Evolutionary conservation across 35 echinoderm and acorn worm species (phyloP).

Genomic region (Ophioderma brevispina): DNA sequence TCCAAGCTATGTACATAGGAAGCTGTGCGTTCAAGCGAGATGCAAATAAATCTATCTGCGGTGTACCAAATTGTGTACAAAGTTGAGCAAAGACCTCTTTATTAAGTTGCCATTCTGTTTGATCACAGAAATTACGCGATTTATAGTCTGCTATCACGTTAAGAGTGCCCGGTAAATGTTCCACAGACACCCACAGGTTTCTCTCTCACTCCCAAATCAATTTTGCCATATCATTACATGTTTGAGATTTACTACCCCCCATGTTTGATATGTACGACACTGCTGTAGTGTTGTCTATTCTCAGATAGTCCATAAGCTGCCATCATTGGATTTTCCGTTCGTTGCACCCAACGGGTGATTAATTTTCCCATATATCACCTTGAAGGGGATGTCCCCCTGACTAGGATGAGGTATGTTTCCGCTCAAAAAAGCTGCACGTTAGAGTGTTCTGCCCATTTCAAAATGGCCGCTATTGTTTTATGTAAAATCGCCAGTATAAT

Average conservation of each 20-base stretch:
- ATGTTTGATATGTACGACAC: constrained; percentile 43
- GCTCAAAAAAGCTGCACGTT: too few relatives aligned
- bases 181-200: constrained; percentile 25
- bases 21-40: constrained; percentile 15
- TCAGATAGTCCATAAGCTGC: too few relatives aligned
- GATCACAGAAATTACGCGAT: constrained; percentile 32
- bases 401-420: too few relatives aligned
- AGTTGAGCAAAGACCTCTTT: constrained; percentile 2
- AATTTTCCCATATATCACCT: too few relatives aligned
- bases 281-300: not conserved
- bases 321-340: too few relatives aligned
- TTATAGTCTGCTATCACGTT: constrained; percentile 41
- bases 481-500: too few relatives aligned
- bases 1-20: constrained; percentile 4
- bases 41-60: constrained; percentile 45
- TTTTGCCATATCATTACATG: constrained; percentile 57
- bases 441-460: too few relatives aligned
- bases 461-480: too few relatives aligned
- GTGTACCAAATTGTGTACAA: constrained; percentile 2
- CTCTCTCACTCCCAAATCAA: constrained; percentile 39
- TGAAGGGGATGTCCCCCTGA: too few relatives aligned
- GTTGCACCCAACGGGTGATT: too few relatives aligned
- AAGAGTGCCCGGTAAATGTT: constrained; percentile 31
- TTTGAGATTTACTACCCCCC: constrained; percentile 50
- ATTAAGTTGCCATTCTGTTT: too few relatives aligned